A percentile compares a stretch with the other conserved stretches of the same genome.
Conservation (phyloP, 2,888 invertebrate species). For the Amorpha juglandis region DNA sequence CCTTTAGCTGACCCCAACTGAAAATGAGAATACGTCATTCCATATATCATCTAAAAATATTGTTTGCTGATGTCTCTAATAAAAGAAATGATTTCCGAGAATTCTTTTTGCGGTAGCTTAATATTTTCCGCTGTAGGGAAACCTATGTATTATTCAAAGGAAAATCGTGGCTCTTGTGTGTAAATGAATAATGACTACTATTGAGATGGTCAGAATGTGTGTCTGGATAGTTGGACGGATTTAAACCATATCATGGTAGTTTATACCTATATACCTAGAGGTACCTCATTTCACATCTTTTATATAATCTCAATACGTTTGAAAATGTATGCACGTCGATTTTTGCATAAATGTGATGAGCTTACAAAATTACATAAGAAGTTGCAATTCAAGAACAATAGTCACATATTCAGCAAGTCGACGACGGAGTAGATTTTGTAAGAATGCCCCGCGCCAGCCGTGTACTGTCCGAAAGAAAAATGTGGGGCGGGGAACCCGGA, state of each 20-base stretch:
- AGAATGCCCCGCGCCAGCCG: conserved; percentile 58
- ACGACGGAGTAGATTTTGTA: conserved; percentile 71
- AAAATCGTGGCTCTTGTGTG: conserved; percentile 44
- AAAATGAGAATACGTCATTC: conserved; percentile 39
- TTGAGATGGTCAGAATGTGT: not conserved
- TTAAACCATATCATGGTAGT: not conserved
- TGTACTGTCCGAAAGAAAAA: conserved; percentile 80
- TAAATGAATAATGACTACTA: conserved; percentile 45
- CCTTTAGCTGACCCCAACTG: conserved; percentile 51
- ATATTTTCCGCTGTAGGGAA: conserved; percentile 32
- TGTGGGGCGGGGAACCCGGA: conserved; percentile 68
- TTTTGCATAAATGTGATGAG: conserved; percentile 34
- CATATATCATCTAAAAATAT: not conserved
- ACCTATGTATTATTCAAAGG: conserved; percentile 53
- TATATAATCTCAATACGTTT: too few species aligned
- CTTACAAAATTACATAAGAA: conserved; percentile 73
- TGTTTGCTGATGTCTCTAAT: not conserved
- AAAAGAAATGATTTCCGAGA: conserved; percentile 28
- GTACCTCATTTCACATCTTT: too few species aligned
- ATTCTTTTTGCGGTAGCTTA: conserved; percentile 23
- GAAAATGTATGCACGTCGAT: too few species aligned
- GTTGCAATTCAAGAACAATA: conserved; percentile 77
- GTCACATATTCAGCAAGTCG: conserved; percentile 72
- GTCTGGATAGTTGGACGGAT: not conserved
- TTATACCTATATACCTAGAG: not conserved